Conservation (phyloP, 2,888 invertebrate species). For the Drosophila fungiperda region DNA sequence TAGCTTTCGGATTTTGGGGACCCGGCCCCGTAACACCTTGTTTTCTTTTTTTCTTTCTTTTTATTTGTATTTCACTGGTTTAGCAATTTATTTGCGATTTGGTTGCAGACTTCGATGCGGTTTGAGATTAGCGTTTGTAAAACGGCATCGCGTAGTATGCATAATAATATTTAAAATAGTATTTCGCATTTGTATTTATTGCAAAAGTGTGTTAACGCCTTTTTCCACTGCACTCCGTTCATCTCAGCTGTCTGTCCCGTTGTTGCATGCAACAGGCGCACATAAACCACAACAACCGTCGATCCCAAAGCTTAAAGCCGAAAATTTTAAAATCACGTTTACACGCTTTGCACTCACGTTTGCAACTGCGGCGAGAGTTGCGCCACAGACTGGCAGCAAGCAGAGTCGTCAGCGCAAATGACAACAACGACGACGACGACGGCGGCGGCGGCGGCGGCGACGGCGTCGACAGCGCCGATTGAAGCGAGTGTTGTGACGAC, state of each 20-base stretch:
- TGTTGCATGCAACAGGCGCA: constrained; percentile 18
- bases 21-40: constrained; percentile 23
- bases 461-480: constrained; percentile 25
- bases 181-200: constrained; percentile 28
- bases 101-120: constrained; percentile 10
- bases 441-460: constrained; percentile 23
- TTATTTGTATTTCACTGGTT: constrained; percentile 5
- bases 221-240: constrained; percentile 12
- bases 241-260: constrained; percentile 19
- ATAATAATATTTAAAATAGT: constrained; percentile 45
- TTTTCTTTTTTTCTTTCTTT: constrained; percentile 2
- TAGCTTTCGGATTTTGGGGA: constrained; percentile 22
- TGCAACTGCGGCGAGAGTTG: constrained; percentile 76
- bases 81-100: not conserved
- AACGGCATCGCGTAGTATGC: constrained; percentile 42
- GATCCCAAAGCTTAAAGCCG: constrained; percentile 31
- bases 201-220: constrained; percentile 1
- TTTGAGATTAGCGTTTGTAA: constrained; percentile 17
- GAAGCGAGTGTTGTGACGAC: constrained; percentile 14
- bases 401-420: constrained; percentile 12
- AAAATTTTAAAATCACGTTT: constrained; percentile 79
- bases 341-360: constrained; percentile 82
- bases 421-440: constrained; percentile 33
- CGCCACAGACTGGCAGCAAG: constrained; percentile 41
- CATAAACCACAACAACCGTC: constrained; percentile 11